These are phyloP conservation scores for Sebastes cheni DNA, from an alignment of 2,797 vertebrate species.

Conservation along the genomic window DNA sequence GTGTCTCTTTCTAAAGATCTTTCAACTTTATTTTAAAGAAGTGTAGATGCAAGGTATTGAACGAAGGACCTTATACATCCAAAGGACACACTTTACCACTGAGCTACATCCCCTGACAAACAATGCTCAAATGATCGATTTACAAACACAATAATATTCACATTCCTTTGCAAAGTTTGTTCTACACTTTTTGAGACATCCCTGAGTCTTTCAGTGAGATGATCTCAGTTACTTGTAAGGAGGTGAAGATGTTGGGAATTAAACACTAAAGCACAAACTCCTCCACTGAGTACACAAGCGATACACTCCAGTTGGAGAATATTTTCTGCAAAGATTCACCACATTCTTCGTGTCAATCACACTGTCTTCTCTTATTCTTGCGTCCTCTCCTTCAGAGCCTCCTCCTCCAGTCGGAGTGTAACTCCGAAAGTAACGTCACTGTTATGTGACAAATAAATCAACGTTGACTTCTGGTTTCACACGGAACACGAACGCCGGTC, in stretches of 20 bases:
- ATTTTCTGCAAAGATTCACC: background rate
- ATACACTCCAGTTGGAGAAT: background rate
- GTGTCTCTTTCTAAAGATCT: background rate
- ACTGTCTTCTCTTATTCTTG: slow-evolving; percentile 38
- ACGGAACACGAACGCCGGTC: no score
- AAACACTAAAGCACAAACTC: slow-evolving; percentile 58
- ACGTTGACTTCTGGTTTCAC: no score
- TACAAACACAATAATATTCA: background rate
- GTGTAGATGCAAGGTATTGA: background rate
- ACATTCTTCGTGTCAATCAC: background rate
- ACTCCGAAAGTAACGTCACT: no score
- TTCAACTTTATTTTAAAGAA: background rate
- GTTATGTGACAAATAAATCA: no score
- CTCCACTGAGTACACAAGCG: slow-evolving; percentile 56
- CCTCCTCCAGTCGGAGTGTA: slow-evolving; percentile 32
- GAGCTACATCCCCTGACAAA: background rate
- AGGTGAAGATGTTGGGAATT: background rate
- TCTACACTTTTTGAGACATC: background rate
- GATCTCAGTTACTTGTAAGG: background rate
- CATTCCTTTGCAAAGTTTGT: background rate
- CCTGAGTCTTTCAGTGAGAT: background rate
- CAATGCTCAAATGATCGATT: background rate
- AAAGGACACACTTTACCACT: background rate
- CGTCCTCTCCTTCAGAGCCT: slow-evolving; percentile 36
- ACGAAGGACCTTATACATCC: background rate